phyloP scores from a whole-genome alignment of 2,113 vertebrate genomes.

The Ifrita kowaldi region DNA sequence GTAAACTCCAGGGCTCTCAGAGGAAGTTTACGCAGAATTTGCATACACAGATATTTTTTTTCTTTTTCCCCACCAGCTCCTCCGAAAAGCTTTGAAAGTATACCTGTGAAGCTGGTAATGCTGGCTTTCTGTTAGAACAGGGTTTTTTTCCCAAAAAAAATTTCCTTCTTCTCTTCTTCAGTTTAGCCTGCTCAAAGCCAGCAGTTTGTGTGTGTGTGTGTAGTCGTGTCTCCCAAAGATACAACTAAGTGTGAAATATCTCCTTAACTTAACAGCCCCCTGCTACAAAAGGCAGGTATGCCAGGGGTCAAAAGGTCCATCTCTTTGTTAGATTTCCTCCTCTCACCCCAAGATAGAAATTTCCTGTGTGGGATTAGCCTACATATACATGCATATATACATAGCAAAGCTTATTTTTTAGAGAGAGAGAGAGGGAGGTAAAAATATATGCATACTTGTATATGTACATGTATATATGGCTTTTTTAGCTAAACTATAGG shows the following conservation, averaged over 20 bases:
- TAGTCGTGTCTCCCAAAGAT: background rate
- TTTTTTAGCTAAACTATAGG: background rate
- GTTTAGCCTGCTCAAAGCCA: background rate
- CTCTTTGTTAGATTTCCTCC: background rate
- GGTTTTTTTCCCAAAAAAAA: background rate
- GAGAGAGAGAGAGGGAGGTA: rapidly evolving
- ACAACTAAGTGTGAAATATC: background rate
- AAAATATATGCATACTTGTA: background rate
- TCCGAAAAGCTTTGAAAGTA: background rate
- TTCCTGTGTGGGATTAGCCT: background rate
- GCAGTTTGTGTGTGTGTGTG: background rate
- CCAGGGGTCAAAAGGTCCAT: constrained; percentile 13
- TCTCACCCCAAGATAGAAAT: background rate
- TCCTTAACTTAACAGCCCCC: constrained; percentile 50
- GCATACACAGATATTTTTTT: background rate
- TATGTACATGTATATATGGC: too few species aligned
- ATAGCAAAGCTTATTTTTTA: background rate
- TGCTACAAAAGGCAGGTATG: constrained; percentile 38
- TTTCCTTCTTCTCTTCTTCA: background rate
- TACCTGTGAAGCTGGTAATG: background rate
- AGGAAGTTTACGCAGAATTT: constrained; percentile 38
- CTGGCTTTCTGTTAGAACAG: background rate
- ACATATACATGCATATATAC: background rate
- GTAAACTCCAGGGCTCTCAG: background rate
- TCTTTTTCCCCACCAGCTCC: background rate